phyloP scores from a whole-genome alignment of 2,888 invertebrate genomes.

The Argyresthia albistria region DNA sequence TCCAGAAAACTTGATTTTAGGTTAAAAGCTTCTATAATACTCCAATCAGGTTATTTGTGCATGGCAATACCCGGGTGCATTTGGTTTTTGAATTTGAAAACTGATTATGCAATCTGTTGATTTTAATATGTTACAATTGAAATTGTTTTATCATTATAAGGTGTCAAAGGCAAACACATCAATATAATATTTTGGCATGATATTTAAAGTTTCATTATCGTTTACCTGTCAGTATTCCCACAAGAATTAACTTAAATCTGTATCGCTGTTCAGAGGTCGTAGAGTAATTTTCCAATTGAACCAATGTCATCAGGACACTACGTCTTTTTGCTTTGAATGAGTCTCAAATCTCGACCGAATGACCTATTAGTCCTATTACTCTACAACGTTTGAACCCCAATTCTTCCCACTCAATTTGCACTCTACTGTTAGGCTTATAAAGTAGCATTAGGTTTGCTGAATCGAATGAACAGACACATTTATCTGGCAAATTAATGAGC shows the following conservation, averaged over 20 bases:
- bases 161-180: constrained; percentile 18
- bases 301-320: constrained; percentile 61
- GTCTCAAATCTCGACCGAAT: no score
- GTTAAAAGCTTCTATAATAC: constrained; percentile 28
- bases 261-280: not conserved
- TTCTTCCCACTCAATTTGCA: no score
- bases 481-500: no score
- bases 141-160: constrained; percentile 29
- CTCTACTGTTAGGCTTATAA: no score
- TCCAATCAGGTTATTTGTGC: constrained; percentile 66
- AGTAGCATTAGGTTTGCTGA: no score
- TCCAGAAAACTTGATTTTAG: constrained; percentile 62
- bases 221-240: no score
- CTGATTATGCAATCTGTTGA: constrained; percentile 64
- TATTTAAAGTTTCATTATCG: constrained; percentile 1
- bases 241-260: no score
- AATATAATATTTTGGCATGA: constrained; percentile 52
- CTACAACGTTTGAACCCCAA: no score
- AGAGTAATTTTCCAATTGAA: constrained; percentile 56
- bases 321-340: no score
- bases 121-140: constrained; percentile 25
- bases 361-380: no score
- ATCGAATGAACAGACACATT: no score
- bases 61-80: constrained; percentile 67
- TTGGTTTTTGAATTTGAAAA: constrained; percentile 61